These are phyloP conservation scores for Hassar affinis DNA, from an alignment of 2,113 vertebrate genomes.

Conservation along the genomic window DNA sequence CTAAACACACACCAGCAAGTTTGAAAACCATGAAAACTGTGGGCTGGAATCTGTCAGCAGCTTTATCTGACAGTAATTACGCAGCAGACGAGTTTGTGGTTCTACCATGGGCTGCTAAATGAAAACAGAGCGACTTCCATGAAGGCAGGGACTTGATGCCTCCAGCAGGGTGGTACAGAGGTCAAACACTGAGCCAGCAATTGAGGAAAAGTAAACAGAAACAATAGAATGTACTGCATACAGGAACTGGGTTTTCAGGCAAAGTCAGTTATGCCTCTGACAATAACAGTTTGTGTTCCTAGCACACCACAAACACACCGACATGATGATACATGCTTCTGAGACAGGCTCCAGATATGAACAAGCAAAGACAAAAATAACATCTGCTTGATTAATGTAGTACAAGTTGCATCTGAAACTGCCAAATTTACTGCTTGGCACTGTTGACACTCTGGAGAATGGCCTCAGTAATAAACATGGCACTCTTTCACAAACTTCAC, in stretches of 20 bases:
- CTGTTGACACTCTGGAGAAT: background rate
- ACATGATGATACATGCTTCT: background rate
- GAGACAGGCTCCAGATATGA: background rate
- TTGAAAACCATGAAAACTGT: background rate
- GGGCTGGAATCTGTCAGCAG: background rate
- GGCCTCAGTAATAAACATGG: background rate
- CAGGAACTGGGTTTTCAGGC: constrained; percentile 18
- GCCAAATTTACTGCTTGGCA: background rate
- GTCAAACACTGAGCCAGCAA: background rate
- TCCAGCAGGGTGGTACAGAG: background rate
- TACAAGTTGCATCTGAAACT: background rate
- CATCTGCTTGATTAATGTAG: background rate
- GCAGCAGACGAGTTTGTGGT: background rate
- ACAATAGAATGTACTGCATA: constrained; percentile 5
- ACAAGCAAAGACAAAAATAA: background rate
- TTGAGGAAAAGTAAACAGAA: background rate
- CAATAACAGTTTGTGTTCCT: background rate
- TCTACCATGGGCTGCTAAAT: constrained; percentile 9
- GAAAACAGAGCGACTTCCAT: background rate
- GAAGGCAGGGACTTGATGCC: background rate
- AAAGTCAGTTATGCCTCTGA: constrained; percentile 14
- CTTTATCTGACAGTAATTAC: constrained; percentile 1
- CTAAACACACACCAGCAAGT: background rate
- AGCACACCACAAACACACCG: background rate
- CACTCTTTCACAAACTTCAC: background rate